Evolutionary conservation across 2,888 invertebrate species (phyloP).

Genomic region (Rosalia funebris): DNA sequence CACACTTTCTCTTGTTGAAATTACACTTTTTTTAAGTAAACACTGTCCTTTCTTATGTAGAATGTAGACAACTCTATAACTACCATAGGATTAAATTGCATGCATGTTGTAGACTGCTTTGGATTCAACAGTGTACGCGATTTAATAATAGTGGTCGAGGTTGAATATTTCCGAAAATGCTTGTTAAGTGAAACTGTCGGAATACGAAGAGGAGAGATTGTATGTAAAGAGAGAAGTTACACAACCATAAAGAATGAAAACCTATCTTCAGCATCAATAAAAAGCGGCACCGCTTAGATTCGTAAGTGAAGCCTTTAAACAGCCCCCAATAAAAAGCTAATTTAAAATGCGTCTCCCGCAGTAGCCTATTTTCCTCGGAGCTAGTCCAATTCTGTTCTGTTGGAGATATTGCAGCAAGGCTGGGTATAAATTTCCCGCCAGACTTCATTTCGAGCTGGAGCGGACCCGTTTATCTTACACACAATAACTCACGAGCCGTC

Average conservation of each 20-base stretch:
- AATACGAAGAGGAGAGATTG: conserved; percentile 27
- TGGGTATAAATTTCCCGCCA: conserved; percentile 67
- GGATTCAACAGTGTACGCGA: too few species aligned
- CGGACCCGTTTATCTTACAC: conserved; percentile 77
- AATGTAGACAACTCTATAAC: too few species aligned
- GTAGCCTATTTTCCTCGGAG: conserved; percentile 63
- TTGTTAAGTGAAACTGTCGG: conserved; percentile 22
- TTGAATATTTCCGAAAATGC: background rate
- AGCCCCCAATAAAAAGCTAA: conserved; percentile 63
- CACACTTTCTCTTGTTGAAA: too few species aligned
- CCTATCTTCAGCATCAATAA: conserved; percentile 41
- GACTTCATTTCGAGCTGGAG: conserved; percentile 79
- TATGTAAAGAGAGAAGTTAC: conserved; percentile 25
- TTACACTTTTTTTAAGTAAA: too few species aligned
- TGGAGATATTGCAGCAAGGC: conserved; percentile 64
- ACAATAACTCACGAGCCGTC: conserved; percentile 71
- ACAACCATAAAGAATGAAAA: conserved; percentile 31
- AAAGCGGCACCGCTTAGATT: conserved; percentile 41
- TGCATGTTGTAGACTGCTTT: too few species aligned
- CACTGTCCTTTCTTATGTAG: too few species aligned
- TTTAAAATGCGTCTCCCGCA: conserved; percentile 64
- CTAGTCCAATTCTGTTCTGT: conserved; percentile 64
- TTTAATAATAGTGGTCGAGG: too few species aligned
- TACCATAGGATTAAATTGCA: too few species aligned
- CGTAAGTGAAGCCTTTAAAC: conserved; percentile 52